Conservation (phyloP, 2,797 vertebrate genomes). For the Characodon lateralis region DNA sequence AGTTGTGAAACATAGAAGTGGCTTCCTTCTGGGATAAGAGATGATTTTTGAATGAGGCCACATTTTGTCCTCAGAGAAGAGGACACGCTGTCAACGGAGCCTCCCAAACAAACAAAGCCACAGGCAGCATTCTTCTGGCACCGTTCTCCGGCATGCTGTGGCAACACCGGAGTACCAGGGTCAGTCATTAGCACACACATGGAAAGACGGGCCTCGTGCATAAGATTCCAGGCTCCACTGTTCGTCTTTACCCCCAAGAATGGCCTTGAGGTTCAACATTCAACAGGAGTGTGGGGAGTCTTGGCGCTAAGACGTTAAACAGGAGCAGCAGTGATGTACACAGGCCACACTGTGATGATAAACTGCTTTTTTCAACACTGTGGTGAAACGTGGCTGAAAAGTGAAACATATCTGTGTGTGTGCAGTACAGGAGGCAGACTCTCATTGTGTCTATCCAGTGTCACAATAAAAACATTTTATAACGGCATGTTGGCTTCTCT, state of each 20-base stretch:
- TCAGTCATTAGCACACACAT: slow-evolving; percentile 55
- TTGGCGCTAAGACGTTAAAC: slow-evolving; percentile 30
- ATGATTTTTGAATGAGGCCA: slow-evolving; percentile 25
- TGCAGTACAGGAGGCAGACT: slow-evolving; percentile 40
- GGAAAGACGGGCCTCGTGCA: slow-evolving; percentile 41
- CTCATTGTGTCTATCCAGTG: slow-evolving; percentile 48
- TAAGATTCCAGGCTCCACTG: slow-evolving; percentile 58
- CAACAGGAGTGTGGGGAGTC: slow-evolving; percentile 56
- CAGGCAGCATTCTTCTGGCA: slow-evolving; percentile 50
- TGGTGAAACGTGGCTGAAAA: slow-evolving; percentile 57
- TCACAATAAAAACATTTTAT: slow-evolving; percentile 69
- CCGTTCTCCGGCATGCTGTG: slow-evolving; percentile 15
- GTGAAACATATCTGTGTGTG: slow-evolving; percentile 35
- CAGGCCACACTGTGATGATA: slow-evolving; percentile 35
- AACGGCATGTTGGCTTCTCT: slow-evolving; percentile 43
- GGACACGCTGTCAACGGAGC: slow-evolving; percentile 29
- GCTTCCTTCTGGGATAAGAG: slow-evolving; percentile 38
- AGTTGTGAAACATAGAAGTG: slow-evolving; percentile 50
- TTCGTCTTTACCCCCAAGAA: slow-evolving; percentile 14
- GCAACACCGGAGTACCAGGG: slow-evolving; percentile 35
- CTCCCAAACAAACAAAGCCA: slow-evolving; percentile 44
- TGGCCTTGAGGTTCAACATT: slow-evolving; percentile 60
- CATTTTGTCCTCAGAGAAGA: slow-evolving; percentile 35
- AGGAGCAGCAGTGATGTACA: slow-evolving; percentile 11
- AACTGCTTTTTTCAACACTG: slow-evolving; percentile 27